These are phyloP conservation scores for Phrixothrix hirtus DNA, from an alignment of 2,888 invertebrate species.

Conservation along the genomic window DNA sequence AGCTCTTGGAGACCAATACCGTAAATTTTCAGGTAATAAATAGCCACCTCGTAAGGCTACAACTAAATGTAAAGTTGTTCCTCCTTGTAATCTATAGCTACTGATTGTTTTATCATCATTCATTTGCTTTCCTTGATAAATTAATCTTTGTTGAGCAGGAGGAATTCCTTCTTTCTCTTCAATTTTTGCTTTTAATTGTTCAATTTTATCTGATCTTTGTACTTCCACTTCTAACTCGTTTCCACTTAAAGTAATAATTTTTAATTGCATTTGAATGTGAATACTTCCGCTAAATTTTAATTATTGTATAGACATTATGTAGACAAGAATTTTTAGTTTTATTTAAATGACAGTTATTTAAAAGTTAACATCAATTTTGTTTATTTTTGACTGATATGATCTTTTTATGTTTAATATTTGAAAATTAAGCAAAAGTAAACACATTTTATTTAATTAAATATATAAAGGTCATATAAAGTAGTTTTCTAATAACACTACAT, in stretches of 20 bases:
- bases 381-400: too few relatives aligned
- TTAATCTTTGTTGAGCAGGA: constrained; percentile 50
- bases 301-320: too few relatives aligned
- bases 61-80: constrained; percentile 50
- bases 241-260: constrained; percentile 52
- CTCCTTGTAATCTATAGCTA: constrained; percentile 50
- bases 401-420: too few relatives aligned
- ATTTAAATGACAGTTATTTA: not conserved
- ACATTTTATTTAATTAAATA: too few relatives aligned
- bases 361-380: too few relatives aligned
- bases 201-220: constrained; percentile 49
- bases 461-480: too few relatives aligned
- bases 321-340: not conserved
- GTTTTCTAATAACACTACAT: too few relatives aligned
- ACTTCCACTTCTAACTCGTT: constrained; percentile 51
- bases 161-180: constrained; percentile 54
- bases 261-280: constrained; percentile 48
- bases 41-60: constrained; percentile 51
- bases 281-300: too few relatives aligned
- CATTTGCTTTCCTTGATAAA: constrained; percentile 52
- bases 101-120: constrained; percentile 50
- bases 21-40: constrained; percentile 66
- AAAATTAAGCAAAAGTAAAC: too few relatives aligned
- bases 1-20: constrained; percentile 73
- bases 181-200: constrained; percentile 50